These are phyloP conservation scores for Catocala fraxini DNA, from an alignment of 2,888 invertebrate species.

Conservation along the genomic window DNA sequence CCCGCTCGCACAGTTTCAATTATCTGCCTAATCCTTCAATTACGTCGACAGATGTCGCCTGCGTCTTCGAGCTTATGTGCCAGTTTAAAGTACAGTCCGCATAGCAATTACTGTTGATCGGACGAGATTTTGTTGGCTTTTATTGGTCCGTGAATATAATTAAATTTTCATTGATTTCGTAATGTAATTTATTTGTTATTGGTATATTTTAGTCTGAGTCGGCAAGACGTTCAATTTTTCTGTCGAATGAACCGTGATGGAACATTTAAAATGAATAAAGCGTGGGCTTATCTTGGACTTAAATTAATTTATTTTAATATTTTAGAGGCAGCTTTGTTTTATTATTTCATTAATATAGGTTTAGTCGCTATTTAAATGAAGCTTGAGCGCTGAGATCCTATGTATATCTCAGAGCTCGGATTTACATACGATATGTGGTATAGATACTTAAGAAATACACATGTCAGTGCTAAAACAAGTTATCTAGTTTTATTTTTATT, in stretches of 20 bases:
- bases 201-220: conserved; percentile 34
- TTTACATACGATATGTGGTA: not conserved
- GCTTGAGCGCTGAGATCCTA: not conserved
- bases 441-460: too few species aligned
- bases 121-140: conserved; percentile 64
- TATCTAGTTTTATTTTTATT: too few species aligned
- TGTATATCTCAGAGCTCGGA: too few species aligned
- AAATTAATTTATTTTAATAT: conserved; percentile 29
- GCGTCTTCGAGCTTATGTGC: conserved; percentile 86
- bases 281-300: conserved; percentile 35
- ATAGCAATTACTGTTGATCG: conserved; percentile 81
- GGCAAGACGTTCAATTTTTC: conserved; percentile 43
- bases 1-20: conserved; percentile 87
- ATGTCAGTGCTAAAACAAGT: too few species aligned
- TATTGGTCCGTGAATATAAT: conserved; percentile 62
- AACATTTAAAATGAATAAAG: conserved; percentile 39
- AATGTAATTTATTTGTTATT: conserved; percentile 51
- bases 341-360: conserved; percentile 13
- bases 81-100: conserved; percentile 85
- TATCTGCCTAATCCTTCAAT: conserved; percentile 91
- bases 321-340: conserved; percentile 9
- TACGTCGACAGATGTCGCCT: conserved; percentile 89
- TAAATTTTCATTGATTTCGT: conserved; percentile 62
- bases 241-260: conserved; percentile 25
- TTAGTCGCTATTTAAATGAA: conserved; percentile 3